Evolutionary conservation across 2,113 vertebrate species (phyloP).

Genomic region (Eubucco bourcierii): DNA sequence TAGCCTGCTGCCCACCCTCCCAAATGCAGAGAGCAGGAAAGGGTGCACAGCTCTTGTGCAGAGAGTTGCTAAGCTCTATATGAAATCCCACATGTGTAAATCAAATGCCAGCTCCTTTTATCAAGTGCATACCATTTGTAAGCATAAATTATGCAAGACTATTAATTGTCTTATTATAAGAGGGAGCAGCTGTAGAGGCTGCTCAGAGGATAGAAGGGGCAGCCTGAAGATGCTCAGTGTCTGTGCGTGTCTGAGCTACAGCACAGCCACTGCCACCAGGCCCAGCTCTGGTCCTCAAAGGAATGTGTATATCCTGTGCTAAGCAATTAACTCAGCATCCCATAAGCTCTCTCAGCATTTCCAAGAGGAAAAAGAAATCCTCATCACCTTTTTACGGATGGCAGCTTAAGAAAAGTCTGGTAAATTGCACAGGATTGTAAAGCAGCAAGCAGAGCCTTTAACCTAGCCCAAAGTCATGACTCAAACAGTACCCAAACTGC

Average conservation of each 20-base stretch:
- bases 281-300: background rate
- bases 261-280: rapidly evolving
- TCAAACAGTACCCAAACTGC: background rate
- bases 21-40: background rate
- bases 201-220: background rate
- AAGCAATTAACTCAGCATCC: background rate
- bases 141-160: constrained; percentile 80
- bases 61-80: background rate
- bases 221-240: background rate
- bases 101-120: constrained; percentile 70
- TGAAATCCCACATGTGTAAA: constrained; percentile 41
- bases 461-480: background rate
- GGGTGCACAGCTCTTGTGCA: background rate
- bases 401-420: background rate
- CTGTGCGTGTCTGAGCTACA: background rate
- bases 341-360: background rate
- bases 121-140: constrained; percentile 65
- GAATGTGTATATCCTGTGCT: rapidly evolving
- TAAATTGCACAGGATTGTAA: background rate
- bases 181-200: constrained; percentile 46
- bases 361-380: background rate
- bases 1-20: background rate
- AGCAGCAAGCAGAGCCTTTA: background rate
- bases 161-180: constrained; percentile 50
- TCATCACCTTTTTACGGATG: background rate